phyloP scores from a whole-genome alignment of 2,113 vertebrate species.

The Bungarus multicinctus region DNA sequence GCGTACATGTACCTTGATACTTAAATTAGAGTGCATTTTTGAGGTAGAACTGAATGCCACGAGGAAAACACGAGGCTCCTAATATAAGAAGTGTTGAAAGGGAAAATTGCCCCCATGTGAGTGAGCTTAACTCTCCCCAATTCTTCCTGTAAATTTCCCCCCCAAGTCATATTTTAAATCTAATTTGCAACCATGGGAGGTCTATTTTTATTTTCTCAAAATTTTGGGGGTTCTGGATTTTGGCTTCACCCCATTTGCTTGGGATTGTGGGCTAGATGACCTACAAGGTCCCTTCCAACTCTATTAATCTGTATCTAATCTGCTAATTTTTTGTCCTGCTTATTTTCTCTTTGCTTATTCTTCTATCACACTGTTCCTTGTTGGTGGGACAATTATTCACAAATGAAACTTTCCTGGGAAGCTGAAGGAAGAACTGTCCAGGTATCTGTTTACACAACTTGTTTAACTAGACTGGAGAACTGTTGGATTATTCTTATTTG shows the following conservation, averaged over 20 bases:
- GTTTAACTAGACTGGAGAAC: neutral
- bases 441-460: neutral
- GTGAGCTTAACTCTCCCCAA: neutral
- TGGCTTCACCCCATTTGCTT: neutral
- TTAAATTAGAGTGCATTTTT: neutral
- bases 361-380: neutral
- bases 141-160: neutral
- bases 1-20: neutral
- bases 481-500: neutral
- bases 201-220: neutral
- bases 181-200: neutral
- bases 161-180: neutral
- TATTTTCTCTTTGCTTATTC: neutral
- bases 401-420: neutral
- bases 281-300: too few species aligned
- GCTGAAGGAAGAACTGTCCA: neutral
- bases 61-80: neutral
- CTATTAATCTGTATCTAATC: neutral
- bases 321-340: neutral
- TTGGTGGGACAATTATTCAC: neutral
- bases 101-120: neutral
- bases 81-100: neutral
- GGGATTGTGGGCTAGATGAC: neutral
- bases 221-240: neutral
- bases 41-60: neutral